Percentiles rank a stretch among this genome's conserved stretches.
Evolutionary conservation across 2,113 vertebrate species (phyloP).

Genomic region (Hystrix brachyura): DNA sequence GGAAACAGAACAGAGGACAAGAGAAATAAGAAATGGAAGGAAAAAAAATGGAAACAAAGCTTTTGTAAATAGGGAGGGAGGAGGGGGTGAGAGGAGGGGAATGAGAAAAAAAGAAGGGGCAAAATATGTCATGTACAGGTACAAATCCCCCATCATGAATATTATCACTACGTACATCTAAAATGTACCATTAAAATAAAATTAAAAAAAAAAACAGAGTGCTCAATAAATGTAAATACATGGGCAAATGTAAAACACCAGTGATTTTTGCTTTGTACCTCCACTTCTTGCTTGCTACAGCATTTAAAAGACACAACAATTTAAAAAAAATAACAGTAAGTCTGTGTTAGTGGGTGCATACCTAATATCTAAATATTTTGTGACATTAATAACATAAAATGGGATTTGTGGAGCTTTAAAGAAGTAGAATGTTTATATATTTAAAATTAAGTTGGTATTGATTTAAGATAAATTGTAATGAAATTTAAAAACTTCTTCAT

Average conservation of each 20-base stretch:
- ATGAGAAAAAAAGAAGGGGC: too few species aligned
- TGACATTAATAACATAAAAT: neutral
- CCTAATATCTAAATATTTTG: neutral
- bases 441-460: neutral
- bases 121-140: too few species aligned
- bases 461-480: neutral
- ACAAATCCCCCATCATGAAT: too few species aligned
- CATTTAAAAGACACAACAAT: neutral
- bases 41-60: too few species aligned
- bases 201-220: neutral
- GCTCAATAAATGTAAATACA: neutral
- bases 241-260: neutral
- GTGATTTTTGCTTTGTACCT: neutral
- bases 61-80: too few species aligned
- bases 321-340: neutral
- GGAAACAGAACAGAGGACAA: too few species aligned
- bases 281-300: neutral
- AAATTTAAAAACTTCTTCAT: neutral
- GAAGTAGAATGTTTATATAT: neutral
- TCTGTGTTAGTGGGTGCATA: neutral
- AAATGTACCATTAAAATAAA: too few species aligned
- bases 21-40: too few species aligned
- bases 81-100: too few species aligned
- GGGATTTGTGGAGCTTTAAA: neutral
- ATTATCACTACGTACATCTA: too few species aligned